A percentile compares a stretch with the other conserved stretches of the same genome.
These are phyloP conservation scores for Acrocephalus kingi DNA, from an alignment of 2,113 vertebrate species.

Conservation along the genomic window DNA sequence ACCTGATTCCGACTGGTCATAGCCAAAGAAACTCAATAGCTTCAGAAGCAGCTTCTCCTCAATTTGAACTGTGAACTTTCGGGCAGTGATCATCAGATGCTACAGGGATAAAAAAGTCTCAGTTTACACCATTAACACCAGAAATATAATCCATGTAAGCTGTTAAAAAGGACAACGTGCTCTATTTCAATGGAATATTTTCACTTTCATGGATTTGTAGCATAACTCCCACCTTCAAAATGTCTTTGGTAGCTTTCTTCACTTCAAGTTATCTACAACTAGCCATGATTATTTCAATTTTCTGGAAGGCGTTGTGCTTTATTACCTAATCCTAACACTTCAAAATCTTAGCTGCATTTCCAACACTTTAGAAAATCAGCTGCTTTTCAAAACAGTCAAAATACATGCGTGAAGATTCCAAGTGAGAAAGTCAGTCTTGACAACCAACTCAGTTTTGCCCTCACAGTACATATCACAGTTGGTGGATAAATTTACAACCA, in stretches of 20 bases:
- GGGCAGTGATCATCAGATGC: conserved; percentile 95
- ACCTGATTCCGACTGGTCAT: conserved; percentile 88
- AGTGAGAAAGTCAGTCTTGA: not conserved
- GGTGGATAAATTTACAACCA: not conserved
- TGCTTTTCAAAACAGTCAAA: not conserved
- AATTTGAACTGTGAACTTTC: conserved; percentile 91
- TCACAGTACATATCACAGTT: not conserved
- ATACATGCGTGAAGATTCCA: not conserved
- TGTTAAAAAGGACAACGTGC: not conserved
- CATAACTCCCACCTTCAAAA: not conserved
- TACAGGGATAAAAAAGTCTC: conserved; percentile 61
- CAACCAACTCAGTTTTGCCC: not conserved
- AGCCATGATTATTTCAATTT: not conserved
- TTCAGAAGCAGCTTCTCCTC: conserved; percentile 96
- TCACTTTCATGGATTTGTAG: not conserved
- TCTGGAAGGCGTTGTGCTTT: not conserved
- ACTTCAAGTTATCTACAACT: not conserved
- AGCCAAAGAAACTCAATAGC: conserved; percentile 92
- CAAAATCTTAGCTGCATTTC: not conserved
- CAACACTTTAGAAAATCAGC: not conserved
- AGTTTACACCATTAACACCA: conserved; percentile 24
- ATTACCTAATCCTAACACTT: not conserved
- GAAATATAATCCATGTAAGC: not conserved
- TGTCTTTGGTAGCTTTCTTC: not conserved
- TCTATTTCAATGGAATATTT: not conserved